phyloP scores from a whole-genome alignment of 1,140 invertebrate species.

The Drosophila subobscura region DNA sequence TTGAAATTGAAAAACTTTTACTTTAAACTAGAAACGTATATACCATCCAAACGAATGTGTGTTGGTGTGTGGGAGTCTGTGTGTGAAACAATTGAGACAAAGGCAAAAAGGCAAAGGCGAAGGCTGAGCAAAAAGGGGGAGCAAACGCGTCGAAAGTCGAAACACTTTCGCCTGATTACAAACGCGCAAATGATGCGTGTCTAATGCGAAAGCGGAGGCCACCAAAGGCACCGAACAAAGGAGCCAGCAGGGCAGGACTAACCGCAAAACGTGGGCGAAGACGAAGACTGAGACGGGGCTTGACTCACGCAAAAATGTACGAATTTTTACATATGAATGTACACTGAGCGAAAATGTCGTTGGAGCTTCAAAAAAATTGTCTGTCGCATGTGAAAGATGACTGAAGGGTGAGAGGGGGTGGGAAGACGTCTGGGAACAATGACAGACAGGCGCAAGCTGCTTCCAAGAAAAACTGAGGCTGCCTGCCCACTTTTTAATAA shows the following conservation, averaged over 20 bases:
- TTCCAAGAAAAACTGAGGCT: slow-evolving; percentile 40
- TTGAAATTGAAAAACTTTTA: slow-evolving; percentile 81
- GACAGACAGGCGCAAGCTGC: slow-evolving; percentile 72
- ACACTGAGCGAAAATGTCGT: slow-evolving; percentile 34
- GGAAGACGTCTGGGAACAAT: slow-evolving; percentile 50
- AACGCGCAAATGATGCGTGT: slow-evolving; percentile 80
- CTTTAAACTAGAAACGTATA: slow-evolving; percentile 66
- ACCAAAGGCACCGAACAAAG: slow-evolving; percentile 24
- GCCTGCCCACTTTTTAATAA: slow-evolving; percentile 72
- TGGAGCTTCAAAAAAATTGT: slow-evolving; percentile 25
- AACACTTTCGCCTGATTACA: slow-evolving; percentile 82
- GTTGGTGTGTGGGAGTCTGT: slow-evolving; percentile 7
- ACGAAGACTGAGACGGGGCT: slow-evolving; percentile 5
- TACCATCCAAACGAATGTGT: slow-evolving; percentile 9
- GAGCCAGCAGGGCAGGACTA: slow-evolving; percentile 25
- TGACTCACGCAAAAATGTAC: slow-evolving; percentile 20
- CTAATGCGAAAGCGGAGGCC: slow-evolving; percentile 64
- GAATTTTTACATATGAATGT: slow-evolving; percentile 47
- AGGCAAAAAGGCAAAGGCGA: slow-evolving; percentile 17
- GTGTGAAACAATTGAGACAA: slow-evolving; percentile 58
- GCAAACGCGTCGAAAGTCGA: slow-evolving; percentile 48
- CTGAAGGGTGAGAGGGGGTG: too few species aligned
- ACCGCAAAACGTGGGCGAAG: slow-evolving; percentile 43
- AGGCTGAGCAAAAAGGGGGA: slow-evolving; percentile 26
- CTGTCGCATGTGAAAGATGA: slow-evolving; percentile 42